Base-by-base conservation (phyloP, 2,888 invertebrate species). In the Uloborus plumipes region DNA sequence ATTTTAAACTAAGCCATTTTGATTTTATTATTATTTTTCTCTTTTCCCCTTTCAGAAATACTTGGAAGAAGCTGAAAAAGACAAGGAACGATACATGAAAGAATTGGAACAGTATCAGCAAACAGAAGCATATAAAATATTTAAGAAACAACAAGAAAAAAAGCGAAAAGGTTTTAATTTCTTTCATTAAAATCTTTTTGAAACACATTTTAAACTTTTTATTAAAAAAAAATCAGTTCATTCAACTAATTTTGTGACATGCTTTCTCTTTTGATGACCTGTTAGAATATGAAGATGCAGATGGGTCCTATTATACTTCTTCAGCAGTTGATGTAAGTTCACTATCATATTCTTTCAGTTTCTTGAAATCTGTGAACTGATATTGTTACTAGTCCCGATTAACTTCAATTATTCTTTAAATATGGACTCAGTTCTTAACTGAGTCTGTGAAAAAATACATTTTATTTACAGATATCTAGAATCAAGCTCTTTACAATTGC, bases 61-160 rank as follows among this genome's bases (percentile, higher is more conserved):
- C 90, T 91, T 97, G 86, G 94, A 95, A 90, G 96, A 96, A 61
- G 97, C 98, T 39, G 97, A 97, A 87, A 93, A 94, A 87, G 98
- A 98, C 88, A 94, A 95, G 88, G 96, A 97, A 89, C 92, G 96
- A 90, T 98, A 93, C 87, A 92, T 93, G 78, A 92, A 92, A 87
- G 96, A 96, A 90, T 93, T 95, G 90, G 93, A 93, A 86, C 95
- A 94, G 85, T 96, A 96, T 88, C 95, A 95, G 88, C 94, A 95
- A 89, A 95, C 96, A 20, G 95, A 96, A 89, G 93, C 95, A 6
- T 96, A 95, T 88, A 93, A 93, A 89, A 90, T 93, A 86, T 95
- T 95, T 88, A 91, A 88, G 61, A 87, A 88, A 73, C 88, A 89
- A 73, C 88, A 88, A 82, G 87, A 87, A 58, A 86, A 86, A 62